Conservation (phyloP, 37 sponge, comb jelly and placozoan species). For the Cliona cf. orientalis region DNA sequence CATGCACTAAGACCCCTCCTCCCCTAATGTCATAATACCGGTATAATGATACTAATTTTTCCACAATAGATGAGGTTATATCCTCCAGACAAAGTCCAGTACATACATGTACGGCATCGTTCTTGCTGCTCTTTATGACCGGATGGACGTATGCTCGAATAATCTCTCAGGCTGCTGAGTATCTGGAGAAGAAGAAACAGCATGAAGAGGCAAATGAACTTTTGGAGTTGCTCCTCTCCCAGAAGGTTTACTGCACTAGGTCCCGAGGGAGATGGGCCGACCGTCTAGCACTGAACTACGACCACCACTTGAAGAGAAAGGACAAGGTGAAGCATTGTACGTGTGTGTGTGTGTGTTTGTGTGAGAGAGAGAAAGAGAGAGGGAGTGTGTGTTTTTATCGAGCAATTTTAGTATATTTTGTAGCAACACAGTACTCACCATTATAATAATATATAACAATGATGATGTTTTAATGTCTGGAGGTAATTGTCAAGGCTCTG, state of each 20-base stretch:
- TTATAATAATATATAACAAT: neutral
- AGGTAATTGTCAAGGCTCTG: conserved; percentile 52
- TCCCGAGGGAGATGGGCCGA: conserved; percentile 77
- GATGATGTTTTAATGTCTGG: conserved; percentile 58
- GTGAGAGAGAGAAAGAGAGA: neutral
- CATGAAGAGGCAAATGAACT: conserved; percentile 63
- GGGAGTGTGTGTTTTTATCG: too few species aligned
- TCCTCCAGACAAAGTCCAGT: too few species aligned
- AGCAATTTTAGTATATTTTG: neutral
- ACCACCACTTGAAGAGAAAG: conserved; percentile 70
- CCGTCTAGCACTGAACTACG: conserved; percentile 78
- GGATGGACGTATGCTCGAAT: conserved; percentile 41
- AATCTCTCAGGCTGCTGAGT: conserved; percentile 54
- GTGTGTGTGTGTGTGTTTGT: conserved; percentile 37
- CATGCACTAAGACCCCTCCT: too few species aligned
- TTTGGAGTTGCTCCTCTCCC: conserved; percentile 54
- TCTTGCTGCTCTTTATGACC: conserved; percentile 41
- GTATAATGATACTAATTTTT: too few species aligned
- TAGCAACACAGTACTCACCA: neutral
- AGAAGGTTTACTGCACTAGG: conserved; percentile 21
- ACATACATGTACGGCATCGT: too few species aligned
- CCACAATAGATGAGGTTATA: too few species aligned
- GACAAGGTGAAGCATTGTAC: conserved; percentile 44
- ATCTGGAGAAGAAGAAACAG: conserved; percentile 57
- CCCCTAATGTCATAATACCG: too few species aligned